A percentile compares a stretch with the other conserved stretches of the same genome.
Evolutionary conservation across 2,113 vertebrate genomes (phyloP).

Genomic region (Cisticola juncidis): DNA sequence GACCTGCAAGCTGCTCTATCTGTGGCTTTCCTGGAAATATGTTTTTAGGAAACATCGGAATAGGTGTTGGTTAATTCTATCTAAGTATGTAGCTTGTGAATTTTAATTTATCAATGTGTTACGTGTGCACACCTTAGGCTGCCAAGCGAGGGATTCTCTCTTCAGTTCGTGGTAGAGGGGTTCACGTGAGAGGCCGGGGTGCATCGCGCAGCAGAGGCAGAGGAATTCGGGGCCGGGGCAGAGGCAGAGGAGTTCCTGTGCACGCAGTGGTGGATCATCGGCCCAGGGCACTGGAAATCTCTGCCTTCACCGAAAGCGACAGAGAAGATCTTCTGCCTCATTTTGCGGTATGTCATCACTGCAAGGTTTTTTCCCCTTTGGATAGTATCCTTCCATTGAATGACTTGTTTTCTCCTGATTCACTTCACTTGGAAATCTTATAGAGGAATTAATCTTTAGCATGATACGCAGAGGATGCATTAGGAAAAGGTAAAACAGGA

Average conservation of each 20-base stretch:
- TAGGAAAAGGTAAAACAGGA: neutral
- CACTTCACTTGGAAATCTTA: neutral
- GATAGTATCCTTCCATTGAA: rapidly evolving
- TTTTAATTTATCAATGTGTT: neutral
- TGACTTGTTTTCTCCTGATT: neutral
- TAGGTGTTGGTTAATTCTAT: neutral
- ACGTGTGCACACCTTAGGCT: constrained; percentile 74
- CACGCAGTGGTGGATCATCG: constrained; percentile 92
- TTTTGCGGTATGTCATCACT: constrained; percentile 88
- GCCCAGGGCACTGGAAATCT: constrained; percentile 89
- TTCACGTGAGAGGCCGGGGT: constrained; percentile 83
- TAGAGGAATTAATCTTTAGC: neutral
- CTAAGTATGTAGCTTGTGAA: neutral
- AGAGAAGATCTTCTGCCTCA: constrained; percentile 91
- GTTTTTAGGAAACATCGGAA: neutral
- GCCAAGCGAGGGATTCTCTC: constrained; percentile 93
- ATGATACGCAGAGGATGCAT: neutral
- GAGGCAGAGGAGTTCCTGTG: constrained; percentile 80
- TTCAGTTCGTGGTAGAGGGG: constrained; percentile 82
- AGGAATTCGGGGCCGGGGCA: constrained; percentile 83
- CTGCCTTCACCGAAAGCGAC: constrained; percentile 87
- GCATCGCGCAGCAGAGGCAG: constrained; percentile 80
- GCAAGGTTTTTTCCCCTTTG: neutral
- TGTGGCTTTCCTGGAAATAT: neutral
- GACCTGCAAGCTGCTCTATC: neutral